Evolutionary conservation across 2,888 invertebrate genomes (phyloP).

Genomic region (Piscicola geometra): DNA sequence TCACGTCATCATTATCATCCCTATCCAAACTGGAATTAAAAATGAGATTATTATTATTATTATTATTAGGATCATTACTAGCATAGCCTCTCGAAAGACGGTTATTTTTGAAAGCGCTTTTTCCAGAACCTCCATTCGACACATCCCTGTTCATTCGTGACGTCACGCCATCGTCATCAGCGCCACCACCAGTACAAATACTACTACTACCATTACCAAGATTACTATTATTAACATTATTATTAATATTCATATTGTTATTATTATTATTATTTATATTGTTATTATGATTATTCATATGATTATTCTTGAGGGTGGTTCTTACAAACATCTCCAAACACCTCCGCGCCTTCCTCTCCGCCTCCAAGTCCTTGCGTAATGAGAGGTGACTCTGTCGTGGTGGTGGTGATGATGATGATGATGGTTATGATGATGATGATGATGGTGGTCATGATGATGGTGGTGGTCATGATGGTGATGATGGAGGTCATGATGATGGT

Average conservation of each 20-base stretch:
- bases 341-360: constrained; percentile 64
- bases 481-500: background rate
- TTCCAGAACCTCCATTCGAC: too few species aligned
- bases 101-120: too few species aligned
- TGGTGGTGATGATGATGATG: background rate
- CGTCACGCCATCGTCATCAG: too few species aligned
- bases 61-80: too few species aligned
- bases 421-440: background rate
- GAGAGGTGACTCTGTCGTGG: constrained; percentile 52
- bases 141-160: too few species aligned
- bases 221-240: constrained; percentile 11
- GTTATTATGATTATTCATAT: constrained; percentile 36
- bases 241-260: constrained; percentile 5
- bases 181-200: background rate
- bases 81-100: too few species aligned
- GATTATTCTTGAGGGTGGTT: background rate
- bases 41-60: background rate
- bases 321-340: constrained; percentile 52
- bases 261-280: background rate
- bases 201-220: background rate
- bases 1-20: background rate
- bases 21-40: background rate
- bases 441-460: too few species aligned
- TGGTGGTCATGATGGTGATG: background rate
- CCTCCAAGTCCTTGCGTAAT: constrained; percentile 62